A percentile compares a stretch with the other conserved stretches of the same genome.
These are phyloP conservation scores for Eulemur mongoz DNA, from an alignment of 2,797 vertebrate species.

Conservation along the genomic window DNA sequence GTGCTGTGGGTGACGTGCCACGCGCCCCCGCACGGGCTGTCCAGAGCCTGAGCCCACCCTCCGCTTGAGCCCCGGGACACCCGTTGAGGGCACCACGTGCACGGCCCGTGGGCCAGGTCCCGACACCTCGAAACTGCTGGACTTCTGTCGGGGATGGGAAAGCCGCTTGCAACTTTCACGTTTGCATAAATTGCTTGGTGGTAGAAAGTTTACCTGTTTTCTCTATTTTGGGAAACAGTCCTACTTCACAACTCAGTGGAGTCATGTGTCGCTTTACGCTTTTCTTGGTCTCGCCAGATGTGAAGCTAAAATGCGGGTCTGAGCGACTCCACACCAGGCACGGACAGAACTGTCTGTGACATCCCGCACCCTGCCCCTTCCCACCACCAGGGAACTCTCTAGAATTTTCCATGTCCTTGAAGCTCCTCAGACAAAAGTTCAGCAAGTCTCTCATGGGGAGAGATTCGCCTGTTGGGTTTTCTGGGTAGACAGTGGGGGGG, in stretches of 20 bases:
- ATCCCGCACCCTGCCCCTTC: not conserved
- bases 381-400: not conserved
- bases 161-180: accelerated
- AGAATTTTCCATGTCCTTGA: not conserved
- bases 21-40: too few species aligned
- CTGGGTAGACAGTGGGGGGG: too few species aligned
- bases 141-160: not conserved
- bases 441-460: not conserved
- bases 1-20: not conserved
- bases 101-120: too few species aligned
- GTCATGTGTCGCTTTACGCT: not conserved
- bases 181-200: not conserved
- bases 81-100: too few species aligned
- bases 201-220: not conserved
- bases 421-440: not conserved
- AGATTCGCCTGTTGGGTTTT: not conserved
- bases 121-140: not conserved
- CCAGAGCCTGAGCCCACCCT: not conserved
- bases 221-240: not conserved
- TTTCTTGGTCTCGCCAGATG: not conserved
- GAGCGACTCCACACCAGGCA: accelerated
- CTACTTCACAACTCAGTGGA: accelerated
- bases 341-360: not conserved
- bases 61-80: too few species aligned
- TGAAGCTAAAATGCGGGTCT: not conserved